Evolutionary conservation across 2,797 vertebrate genomes (phyloP).

Genomic region (Rachycentron canadum): DNA sequence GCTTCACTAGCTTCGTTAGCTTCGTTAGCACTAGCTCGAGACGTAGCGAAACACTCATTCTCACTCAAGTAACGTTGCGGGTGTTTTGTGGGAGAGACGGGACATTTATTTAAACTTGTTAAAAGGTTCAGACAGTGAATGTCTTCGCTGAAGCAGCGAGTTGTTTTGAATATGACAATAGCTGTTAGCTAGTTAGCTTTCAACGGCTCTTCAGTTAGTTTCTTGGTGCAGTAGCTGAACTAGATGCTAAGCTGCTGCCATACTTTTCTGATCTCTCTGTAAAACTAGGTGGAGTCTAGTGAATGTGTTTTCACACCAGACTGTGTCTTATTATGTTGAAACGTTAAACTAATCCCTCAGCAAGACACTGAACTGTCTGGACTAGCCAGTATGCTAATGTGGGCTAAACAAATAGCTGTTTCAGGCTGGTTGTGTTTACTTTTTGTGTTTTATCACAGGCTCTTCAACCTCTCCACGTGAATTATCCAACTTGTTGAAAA

Average conservation of each 20-base stretch:
- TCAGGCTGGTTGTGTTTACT: background rate
- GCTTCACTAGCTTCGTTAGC: no score
- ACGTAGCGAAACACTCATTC: background rate
- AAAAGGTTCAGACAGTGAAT: background rate
- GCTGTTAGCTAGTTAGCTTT: background rate
- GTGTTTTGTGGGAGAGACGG: background rate
- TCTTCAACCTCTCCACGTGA: background rate
- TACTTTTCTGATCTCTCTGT: background rate
- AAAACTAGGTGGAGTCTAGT: background rate
- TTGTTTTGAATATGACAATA: background rate
- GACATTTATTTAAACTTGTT: background rate
- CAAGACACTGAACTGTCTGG: slow-evolving; percentile 3
- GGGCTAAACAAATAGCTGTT: background rate
- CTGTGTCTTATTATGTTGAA: background rate
- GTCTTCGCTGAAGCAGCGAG: background rate
- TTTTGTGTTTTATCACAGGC: background rate
- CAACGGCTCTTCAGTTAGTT: background rate
- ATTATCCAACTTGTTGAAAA: background rate
- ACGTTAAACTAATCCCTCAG: background rate
- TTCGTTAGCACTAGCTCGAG: no score
- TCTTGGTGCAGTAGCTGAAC: background rate
- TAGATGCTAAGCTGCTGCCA: background rate
- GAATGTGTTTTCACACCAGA: background rate
- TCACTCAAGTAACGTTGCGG: background rate
- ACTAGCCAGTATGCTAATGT: slow-evolving; percentile 7